Percentiles rank a stretch among this genome's conserved stretches.
phyloP scores from a whole-genome alignment of 2,888 invertebrate genomes.

The Xestia rhomboidea region DNA sequence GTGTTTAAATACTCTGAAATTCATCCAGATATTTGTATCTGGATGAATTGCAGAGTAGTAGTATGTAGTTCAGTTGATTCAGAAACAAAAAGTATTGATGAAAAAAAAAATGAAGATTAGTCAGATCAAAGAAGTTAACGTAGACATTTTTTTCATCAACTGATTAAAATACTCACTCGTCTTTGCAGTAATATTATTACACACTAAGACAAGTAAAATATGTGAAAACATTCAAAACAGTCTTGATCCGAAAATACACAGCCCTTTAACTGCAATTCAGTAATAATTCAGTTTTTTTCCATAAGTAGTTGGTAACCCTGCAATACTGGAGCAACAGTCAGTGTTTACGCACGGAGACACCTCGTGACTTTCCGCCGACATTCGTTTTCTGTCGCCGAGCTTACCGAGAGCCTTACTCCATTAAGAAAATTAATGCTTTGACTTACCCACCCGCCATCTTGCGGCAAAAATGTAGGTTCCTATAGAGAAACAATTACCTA shows the following conservation, averaged over 20 bases:
- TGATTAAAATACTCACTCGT: neutral
- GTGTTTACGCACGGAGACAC: constrained; percentile 86
- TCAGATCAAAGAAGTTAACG: neutral
- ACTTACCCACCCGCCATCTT: constrained; percentile 80
- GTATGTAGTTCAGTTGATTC: no score
- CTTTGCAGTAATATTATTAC: neutral
- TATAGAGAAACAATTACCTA: constrained; percentile 62
- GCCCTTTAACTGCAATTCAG: neutral
- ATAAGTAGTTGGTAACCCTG: constrained; percentile 46
- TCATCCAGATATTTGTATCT: no score
- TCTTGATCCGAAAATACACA: neutral
- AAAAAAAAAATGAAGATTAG: no score
- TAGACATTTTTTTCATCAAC: neutral
- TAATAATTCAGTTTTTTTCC: neutral
- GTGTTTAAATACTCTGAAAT: no score
- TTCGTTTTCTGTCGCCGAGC: constrained; percentile 82
- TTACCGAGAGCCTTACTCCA: constrained; percentile 88
- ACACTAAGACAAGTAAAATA: neutral
- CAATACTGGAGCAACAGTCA: constrained; percentile 77
- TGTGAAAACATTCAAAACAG: neutral
- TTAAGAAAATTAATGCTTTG: constrained; percentile 91
- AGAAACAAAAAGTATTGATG: no score
- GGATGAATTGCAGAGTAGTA: no score
- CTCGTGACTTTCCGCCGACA: constrained; percentile 76
- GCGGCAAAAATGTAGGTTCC: constrained; percentile 67